Percentiles rank a stretch among this genome's conserved stretches.
Conservation (phyloP, 2,113 vertebrate genomes). For the Lophius piscatorius region DNA sequence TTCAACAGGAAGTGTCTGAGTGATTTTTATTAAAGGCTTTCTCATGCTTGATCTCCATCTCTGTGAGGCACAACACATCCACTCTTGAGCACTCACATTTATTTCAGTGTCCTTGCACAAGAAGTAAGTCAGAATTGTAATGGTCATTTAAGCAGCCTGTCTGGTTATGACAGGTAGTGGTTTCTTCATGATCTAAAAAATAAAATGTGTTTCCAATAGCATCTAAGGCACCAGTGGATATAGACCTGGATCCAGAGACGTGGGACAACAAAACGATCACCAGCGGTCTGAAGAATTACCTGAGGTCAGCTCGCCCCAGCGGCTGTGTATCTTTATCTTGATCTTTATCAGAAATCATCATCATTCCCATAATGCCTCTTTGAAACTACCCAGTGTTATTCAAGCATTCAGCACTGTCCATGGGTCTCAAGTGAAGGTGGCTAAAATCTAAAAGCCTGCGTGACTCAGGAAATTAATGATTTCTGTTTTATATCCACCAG, state of each 20-base stretch:
- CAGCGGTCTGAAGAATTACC: conserved; percentile 98
- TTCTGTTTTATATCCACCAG: conserved; percentile 67
- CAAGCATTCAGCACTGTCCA: conserved; percentile 7
- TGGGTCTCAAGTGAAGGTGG: conserved; percentile 26
- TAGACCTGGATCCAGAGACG: conserved; percentile 92
- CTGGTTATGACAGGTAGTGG: conserved; percentile 5
- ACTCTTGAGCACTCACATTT: background rate
- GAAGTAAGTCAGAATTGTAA: background rate
- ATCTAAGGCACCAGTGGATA: conserved; percentile 89
- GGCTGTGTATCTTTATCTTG: conserved; percentile 32
- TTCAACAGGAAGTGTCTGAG: conserved; percentile 29
- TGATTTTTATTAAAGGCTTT: conserved; percentile 5
- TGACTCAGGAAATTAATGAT: conserved; percentile 41
- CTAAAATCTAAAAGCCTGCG: conserved; percentile 26
- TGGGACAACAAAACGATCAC: conserved; percentile 99
- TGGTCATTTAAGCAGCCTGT: background rate
- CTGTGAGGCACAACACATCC: background rate
- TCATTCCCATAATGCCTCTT: conserved; percentile 50
- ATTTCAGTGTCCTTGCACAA: conserved; percentile 4
- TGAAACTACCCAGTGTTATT: conserved; percentile 41
- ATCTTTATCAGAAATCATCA: conserved; percentile 43
- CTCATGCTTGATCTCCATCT: conserved; percentile 6
- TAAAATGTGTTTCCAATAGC: conserved; percentile 76
- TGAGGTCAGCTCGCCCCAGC: conserved; percentile 86
- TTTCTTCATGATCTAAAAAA: conserved; percentile 18